Evolutionary conservation across 2,113 vertebrate genomes (phyloP).

Genomic region (Stegostoma tigrinum): DNA sequence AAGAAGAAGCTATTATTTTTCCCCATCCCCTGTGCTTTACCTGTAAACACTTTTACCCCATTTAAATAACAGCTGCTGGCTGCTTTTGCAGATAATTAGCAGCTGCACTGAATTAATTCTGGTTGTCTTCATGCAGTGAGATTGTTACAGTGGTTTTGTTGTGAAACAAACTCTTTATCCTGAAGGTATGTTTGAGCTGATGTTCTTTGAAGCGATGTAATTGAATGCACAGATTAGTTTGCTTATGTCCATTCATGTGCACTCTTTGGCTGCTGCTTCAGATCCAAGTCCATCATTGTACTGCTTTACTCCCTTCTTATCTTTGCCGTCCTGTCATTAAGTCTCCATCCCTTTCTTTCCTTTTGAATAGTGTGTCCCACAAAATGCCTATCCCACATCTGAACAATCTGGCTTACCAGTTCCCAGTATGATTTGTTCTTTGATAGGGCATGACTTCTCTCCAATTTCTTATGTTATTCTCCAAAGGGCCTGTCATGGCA

Average conservation of each 20-base stretch:
- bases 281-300: neutral
- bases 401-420: neutral
- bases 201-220: neutral
- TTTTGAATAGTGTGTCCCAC: too few relatives aligned
- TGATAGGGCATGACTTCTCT: neutral
- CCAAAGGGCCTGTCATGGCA: too few relatives aligned
- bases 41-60: conserved; percentile 30
- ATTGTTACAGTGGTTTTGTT: neutral
- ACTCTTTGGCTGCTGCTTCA: neutral
- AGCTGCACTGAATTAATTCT: conserved; percentile 27
- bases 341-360: neutral
- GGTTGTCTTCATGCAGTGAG: neutral
- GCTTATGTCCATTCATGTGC: neutral
- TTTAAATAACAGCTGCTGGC: conserved; percentile 30
- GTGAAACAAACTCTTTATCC: conserved; percentile 21
- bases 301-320: neutral
- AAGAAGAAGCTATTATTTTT: neutral
- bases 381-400: neutral
- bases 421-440: neutral
- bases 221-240: neutral
- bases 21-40: conserved; percentile 3
- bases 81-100: conserved; percentile 35
- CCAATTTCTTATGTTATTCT: neutral
- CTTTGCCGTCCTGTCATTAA: neutral
- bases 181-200: neutral